Evolutionary conservation across 2,113 vertebrate species (phyloP), one percentile per base, ranked within the genome.

Genomic region (Albula goreensis): DNA sequence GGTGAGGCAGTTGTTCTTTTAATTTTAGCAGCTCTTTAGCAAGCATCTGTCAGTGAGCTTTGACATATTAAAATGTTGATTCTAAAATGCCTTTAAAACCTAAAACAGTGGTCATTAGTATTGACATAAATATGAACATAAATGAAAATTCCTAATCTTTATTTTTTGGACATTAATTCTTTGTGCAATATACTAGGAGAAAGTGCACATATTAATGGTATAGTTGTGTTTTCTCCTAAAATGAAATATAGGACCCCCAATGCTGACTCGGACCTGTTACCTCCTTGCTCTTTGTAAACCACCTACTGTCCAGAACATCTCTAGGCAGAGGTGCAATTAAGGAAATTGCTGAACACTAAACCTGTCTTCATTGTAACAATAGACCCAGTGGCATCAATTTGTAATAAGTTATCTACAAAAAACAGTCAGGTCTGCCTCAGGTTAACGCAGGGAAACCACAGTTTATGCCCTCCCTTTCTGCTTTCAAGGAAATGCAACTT

Each of bases 291-390:
- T 74, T 10, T 10, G n/a, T 74, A 74, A 25, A 74, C 70, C 50
- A 80, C 19, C 66, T 31, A 78, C 83, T 85, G 89, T 86, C 81
- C 85, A 86, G 57, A 77, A 85, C 87, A 90, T 83, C 84, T 52
- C 85, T 49, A 53, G 83, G 56, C 86, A 85, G 74, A 50, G 9
- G 57, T 83, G 88, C 94, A 94, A 94, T 96, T 94, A 95, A 91
- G 92, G 91, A 95, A 96, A 95, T 95, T 88, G 92, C 81, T 91
- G 90, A 95, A 96, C 94, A 91, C 93, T 93, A 96, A 94, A 95
- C 94, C 93, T 83, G 89, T 88, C 90, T 88, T 92, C 84, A 79
- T 83, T 87, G 95, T 95, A 96, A 96, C 86, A 80, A 83, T 92
- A 95, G 87, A 90, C 78, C 88, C 49, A 1, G 87, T 77, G 6